phyloP scores from a whole-genome alignment of 2,888 invertebrate species.

The Allygus modestus region DNA sequence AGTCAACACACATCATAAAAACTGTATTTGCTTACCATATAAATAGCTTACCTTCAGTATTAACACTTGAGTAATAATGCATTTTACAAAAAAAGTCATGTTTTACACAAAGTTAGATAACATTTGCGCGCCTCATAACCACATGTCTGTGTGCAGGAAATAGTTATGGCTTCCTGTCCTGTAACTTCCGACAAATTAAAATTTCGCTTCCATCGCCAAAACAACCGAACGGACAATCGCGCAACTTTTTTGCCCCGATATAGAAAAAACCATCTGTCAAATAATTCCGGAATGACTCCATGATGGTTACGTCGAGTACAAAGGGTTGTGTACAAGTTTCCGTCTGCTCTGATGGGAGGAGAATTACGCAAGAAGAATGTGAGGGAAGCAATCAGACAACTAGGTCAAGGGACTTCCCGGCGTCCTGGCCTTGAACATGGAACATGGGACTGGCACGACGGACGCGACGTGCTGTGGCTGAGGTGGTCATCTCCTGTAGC shows the following conservation, averaged over 20 bases:
- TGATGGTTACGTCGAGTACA: too few species aligned
- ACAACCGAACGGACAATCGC: not conserved
- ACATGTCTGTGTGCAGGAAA: slow-evolving; percentile 12
- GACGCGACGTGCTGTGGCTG: too few species aligned
- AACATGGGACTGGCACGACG: not conserved
- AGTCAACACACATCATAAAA: too few species aligned
- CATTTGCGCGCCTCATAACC: not conserved
- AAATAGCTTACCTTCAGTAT: too few species aligned
- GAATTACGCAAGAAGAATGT: slow-evolving; percentile 24
- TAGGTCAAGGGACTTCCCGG: slow-evolving; percentile 37
- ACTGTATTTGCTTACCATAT: too few species aligned
- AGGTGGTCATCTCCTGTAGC: not conserved
- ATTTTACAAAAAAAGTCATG: too few species aligned
- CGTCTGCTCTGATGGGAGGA: slow-evolving; percentile 8
- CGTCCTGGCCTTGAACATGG: slow-evolving; percentile 35
- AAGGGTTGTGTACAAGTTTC: not conserved
- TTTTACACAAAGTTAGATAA: too few species aligned
- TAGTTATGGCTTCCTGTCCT: slow-evolving; percentile 10
- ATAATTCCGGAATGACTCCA: too few species aligned
- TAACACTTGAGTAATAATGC: too few species aligned
- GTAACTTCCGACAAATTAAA: slow-evolving; percentile 21
- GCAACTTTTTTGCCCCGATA: too few species aligned
- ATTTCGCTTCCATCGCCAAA: slow-evolving; percentile 18
- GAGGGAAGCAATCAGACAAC: slow-evolving; percentile 21
- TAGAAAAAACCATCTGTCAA: too few species aligned